A percentile compares a stretch with the other conserved stretches of the same genome.
These are phyloP conservation scores for Heliconius aoede DNA, from an alignment of 2,888 invertebrate genomes.

Conservation along the genomic window DNA sequence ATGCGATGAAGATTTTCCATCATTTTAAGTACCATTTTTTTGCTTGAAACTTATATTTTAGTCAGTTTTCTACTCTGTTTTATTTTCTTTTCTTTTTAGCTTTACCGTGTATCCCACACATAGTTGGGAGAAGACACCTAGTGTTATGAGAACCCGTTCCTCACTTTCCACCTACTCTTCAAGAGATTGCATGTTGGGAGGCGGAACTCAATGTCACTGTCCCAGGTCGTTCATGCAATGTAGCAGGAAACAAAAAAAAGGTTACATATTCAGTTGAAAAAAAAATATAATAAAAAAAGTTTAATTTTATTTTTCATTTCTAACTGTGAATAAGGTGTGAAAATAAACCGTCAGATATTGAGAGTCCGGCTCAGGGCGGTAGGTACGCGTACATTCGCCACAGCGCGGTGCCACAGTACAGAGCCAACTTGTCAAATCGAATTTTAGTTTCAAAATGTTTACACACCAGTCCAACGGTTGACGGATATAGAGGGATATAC, in stretches of 20 bases:
- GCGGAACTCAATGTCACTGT: too few species aligned
- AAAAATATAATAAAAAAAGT: not conserved
- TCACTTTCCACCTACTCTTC: too few species aligned
- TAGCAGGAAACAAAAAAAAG: too few species aligned
- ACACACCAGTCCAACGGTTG: conserved; percentile 29
- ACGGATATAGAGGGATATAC: conserved; percentile 15
- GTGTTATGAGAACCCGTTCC: too few species aligned
- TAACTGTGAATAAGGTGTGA: not conserved
- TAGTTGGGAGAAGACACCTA: too few species aligned
- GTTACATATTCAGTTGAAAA: too few species aligned
- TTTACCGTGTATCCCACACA: too few species aligned
- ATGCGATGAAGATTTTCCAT: not conserved
- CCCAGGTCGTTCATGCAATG: too few species aligned
- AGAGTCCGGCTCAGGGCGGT: conserved; percentile 15
- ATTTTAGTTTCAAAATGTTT: conserved; percentile 34
- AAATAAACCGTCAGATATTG: conserved; percentile 2
- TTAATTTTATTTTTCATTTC: conserved; percentile 2
- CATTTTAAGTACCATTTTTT: not conserved
- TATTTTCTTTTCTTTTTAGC: too few species aligned
- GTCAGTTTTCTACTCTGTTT: not conserved
- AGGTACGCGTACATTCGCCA: not conserved
- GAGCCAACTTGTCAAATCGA: conserved; percentile 33
- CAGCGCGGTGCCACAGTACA: conserved; percentile 3
- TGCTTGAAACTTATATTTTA: not conserved
- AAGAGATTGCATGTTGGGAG: too few species aligned